phyloP scores from a whole-genome alignment of 2,113 vertebrate species.

The Phalacrocorax aristotelis region DNA sequence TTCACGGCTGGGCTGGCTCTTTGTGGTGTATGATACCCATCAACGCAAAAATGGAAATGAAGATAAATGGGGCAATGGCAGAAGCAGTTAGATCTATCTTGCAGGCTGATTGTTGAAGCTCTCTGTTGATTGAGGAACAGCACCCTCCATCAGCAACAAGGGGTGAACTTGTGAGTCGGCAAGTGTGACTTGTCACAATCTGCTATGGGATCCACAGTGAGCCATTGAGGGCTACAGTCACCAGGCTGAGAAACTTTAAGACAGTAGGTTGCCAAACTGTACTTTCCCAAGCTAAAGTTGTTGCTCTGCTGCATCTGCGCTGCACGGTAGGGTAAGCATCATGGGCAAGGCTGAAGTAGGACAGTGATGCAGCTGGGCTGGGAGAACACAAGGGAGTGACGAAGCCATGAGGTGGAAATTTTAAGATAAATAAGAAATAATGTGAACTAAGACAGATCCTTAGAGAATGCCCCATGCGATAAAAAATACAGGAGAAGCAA shows the following conservation, averaged over 20 bases:
- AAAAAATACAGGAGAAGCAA: not conserved
- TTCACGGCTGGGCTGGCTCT: slow-evolving; percentile 71
- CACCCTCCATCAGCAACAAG: not conserved
- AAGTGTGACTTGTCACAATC: not conserved
- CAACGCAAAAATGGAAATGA: slow-evolving; percentile 70
- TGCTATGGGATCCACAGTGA: not conserved
- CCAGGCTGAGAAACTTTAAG: not conserved
- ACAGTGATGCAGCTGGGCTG: not conserved
- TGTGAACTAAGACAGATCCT: not conserved
- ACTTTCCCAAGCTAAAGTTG: not conserved
- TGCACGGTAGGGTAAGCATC: not conserved
- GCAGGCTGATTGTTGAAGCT: not conserved
- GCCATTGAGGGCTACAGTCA: fast-evolving
- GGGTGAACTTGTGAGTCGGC: not conserved
- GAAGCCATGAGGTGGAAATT: not conserved
- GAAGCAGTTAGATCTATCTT: slow-evolving; percentile 50
- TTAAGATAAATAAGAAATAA: not conserved
- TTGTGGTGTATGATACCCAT: slow-evolving; percentile 68
- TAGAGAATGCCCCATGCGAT: not conserved
- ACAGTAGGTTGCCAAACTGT: not conserved
- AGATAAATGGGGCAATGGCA: slow-evolving; percentile 67
- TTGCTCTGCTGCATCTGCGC: not conserved
- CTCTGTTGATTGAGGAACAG: slow-evolving; percentile 18
- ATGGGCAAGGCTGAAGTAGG: not conserved
- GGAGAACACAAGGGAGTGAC: not conserved